Conservation (phyloP, 23 tunicate genomes). For the Trididemnum miniatum region DNA sequence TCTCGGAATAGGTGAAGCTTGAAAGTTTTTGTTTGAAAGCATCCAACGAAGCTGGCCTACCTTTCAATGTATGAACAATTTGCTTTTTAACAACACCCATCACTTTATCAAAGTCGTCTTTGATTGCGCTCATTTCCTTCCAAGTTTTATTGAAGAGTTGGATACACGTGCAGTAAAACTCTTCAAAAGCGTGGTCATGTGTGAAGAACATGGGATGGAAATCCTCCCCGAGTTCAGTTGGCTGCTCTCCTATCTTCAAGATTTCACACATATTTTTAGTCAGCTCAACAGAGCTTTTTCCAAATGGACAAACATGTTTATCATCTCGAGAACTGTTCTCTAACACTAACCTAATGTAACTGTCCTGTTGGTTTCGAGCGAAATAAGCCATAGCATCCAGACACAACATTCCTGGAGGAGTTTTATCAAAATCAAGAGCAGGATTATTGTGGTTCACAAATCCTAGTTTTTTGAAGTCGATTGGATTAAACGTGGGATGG, state of each 20-base stretch:
- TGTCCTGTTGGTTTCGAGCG: conserved; percentile 87
- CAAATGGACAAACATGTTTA: conserved; percentile 91
- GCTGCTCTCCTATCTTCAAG: conserved; percentile 89
- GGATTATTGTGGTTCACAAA: conserved; percentile 70
- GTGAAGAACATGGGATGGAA: conserved; percentile 87
- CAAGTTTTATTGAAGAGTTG: conserved; percentile 88
- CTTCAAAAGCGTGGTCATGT: conserved; percentile 88
- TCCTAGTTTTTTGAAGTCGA: conserved; percentile 81
- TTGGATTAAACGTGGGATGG: conserved; percentile 45
- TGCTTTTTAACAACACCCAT: conserved; percentile 79
- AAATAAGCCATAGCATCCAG: conserved; percentile 82
- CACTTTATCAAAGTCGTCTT: conserved; percentile 88
- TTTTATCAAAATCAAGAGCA: conserved; percentile 52
- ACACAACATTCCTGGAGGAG: conserved; percentile 72
- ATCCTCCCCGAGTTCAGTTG: conserved; percentile 72
- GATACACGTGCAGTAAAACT: conserved; percentile 71
- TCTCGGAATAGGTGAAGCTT: conserved; percentile 50
- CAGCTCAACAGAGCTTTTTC: conserved; percentile 58
- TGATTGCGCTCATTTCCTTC: conserved; percentile 95
- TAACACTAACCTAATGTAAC: conserved; percentile 61
- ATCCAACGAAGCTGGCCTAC: conserved; percentile 68
- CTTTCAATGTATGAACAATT: conserved; percentile 37
- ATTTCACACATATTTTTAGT: conserved; percentile 87
- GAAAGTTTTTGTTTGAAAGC: conserved; percentile 68
- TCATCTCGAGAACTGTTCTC: conserved; percentile 90